Base-by-base conservation (phyloP, 1,140 invertebrate species). In the Ips typographus region DNA sequence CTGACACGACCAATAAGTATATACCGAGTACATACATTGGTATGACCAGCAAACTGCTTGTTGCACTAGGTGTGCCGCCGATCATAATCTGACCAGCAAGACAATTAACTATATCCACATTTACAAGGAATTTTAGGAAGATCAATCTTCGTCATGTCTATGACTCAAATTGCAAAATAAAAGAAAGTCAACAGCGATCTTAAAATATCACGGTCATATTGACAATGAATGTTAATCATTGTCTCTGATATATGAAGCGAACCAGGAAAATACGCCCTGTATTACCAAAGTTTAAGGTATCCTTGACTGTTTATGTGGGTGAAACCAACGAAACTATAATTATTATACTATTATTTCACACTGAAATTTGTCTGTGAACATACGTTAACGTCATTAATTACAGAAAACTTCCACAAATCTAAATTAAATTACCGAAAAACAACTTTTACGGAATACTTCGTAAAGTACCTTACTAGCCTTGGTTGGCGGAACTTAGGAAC, bases 1-100 rank as follows among this genome's bases (percentile, higher is more conserved):
- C 62, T 64, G 62, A 64, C 62, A 64, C 62, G 62, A 47, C 39
- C 62, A 64, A 64, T 64, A 64, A 64, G 62, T 64, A 64, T 40
- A 22, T 39, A 5, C 8, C 49, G 38, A 53, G 49, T 64, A 62
- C 22, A 22, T 22, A 22, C 40, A 37, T 62, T 40, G 6, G 60
- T 62, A 49, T 62, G 62, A 42, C 62, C 53, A 64, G 62, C 40
- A 43, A n/a, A n/a, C 49, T 55, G 39, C 62, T 41, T 64, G 42
- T 64, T 64, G 41, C 55, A 64, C 37, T 55, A 22, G 44, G 44
- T 49, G 44, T 3, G 6, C 22, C 22, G 22, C 22, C 22, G 22
- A 22, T 22, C 22, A 22, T 22, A 22, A 22, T 22, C 22, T 22
- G 22, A 22, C 22, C 22, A 22, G 22, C 44, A n/a, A 47, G n/a